A percentile compares a stretch with the other conserved stretches of the same genome.
Evolutionary conservation across 2,113 vertebrate species (phyloP).

Genomic region (Petaurus breviceps): DNA sequence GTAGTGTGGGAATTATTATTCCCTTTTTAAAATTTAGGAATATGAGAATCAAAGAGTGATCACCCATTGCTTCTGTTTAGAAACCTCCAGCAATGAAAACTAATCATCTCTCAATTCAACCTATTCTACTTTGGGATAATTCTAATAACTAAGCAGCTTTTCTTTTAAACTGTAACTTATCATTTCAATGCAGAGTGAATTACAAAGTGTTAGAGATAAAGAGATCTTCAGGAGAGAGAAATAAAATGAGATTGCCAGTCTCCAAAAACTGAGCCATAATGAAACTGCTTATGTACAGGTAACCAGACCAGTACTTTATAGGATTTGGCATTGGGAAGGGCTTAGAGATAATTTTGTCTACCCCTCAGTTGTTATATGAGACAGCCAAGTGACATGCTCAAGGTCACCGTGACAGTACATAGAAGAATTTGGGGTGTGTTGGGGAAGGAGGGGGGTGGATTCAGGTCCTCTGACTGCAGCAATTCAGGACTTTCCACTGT

Average conservation of each 20-base stretch:
- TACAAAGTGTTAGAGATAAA: neutral
- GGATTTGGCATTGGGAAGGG: neutral
- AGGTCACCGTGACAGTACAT: neutral
- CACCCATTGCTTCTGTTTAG: neutral
- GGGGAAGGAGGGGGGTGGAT: neutral
- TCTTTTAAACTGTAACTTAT: neutral
- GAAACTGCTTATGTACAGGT: neutral
- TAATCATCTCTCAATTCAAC: neutral
- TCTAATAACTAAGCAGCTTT: neutral
- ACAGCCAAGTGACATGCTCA: neutral
- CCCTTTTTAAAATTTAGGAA: neutral
- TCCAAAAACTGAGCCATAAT: neutral
- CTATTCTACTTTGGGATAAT: neutral
- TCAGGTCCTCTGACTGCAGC: neutral
- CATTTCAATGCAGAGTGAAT: neutral
- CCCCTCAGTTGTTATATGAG: neutral
- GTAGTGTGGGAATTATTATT: neutral
- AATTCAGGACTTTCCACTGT: neutral
- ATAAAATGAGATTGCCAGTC: neutral
- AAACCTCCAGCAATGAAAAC: neutral
- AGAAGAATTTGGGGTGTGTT: neutral
- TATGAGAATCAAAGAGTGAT: neutral
- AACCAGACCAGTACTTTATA: neutral
- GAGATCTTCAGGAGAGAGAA: neutral
- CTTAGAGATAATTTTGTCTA: neutral